Base-by-base conservation (phyloP, 1,140 invertebrate genomes). In the Lithobius niger region DNA sequence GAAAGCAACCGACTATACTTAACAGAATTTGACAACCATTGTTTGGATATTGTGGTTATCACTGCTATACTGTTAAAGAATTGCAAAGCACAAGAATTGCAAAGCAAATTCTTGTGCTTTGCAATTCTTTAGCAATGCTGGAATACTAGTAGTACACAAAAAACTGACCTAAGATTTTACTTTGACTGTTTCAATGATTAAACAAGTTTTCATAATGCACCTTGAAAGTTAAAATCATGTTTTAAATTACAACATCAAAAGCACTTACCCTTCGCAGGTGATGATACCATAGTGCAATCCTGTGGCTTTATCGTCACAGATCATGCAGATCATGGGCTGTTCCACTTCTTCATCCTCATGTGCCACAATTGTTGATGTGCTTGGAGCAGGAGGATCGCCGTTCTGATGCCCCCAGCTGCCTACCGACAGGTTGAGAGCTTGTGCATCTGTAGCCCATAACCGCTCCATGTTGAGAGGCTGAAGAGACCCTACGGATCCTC, bases 271-370 rank as follows among this genome's bases (percentile, higher is more conserved):
- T 75, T 97, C 93, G 71, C 93, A 97, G 27, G 92, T 97, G 62
- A 96, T 96, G 70, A 96, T 96, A 26, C 93, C 93, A 65, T 96
- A 97, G 70, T 97, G 93, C 21, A 97, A 77, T n/a, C 93, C 93
- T 0, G 92, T 95, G 22, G 92, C 91, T 65, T 90, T 92, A 69
- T 97, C 93, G 69, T 95, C 90, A 71, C 93, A 97, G 58, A 97
- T 96, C 88, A 95, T 95, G 69, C 93, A 97, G 54, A 96, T 91
- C 82, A 95, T 88, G 2, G 88, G 89, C 72, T 90, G 88, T 57
- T 93, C 89, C 57, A 90, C 87, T 57, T 92, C 88, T 58, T 90
- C 86, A 51, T 67, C 66, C 27, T 66, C 64, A 0, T 42, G 31
- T 24, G 13, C 47, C 22, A 43, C 31, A 44, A 15, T 18, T 27